Base-by-base conservation (phyloP, 2,888 invertebrate genomes). In the Drosophila austrosaltans region DNA sequence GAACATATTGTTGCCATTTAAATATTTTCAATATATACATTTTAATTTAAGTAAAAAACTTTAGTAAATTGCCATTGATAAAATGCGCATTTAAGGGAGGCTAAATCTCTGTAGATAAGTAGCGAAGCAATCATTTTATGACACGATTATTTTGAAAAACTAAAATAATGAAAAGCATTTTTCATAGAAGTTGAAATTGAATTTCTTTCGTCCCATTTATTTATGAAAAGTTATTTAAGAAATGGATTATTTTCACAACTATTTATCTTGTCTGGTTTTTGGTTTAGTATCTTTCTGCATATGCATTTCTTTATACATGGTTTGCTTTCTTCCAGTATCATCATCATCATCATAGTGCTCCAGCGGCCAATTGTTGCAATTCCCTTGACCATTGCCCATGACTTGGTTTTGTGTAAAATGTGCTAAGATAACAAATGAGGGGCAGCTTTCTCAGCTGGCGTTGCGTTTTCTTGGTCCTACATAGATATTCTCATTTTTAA, bases 401-500 rank as follows among this genome's bases (percentile, higher is more conserved):
- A 71, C 71, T 60, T 65, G 48, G 22, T 48, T 48, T 48, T 48
- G 48, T 48, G 4, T 48, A 16, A 25, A 48, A 48, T 48, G 48
- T 57, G 39, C 59, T 39, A 54, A 70, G 81, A 81, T 86, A 83
- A 82, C 86, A 88, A 86, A 88, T 88, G 81, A 82, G 75, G 62
- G 69, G 78, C 69, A 30, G 28, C 53, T 66, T 56, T 75, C 58
- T 60, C 57, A 12, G 57, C 61, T 39, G 22, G 22, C 57, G 20
- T 44, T 58, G 32, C 66, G 44, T 57, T 56, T 30, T 20, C 68
- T 69, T 53, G 62, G 62, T 66, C 63, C 63, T 63, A 75, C 70
- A 78, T 25, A 48, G 88, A 87, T 87, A 85, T 85, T 72, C 82
- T 72, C 80, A 80, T 86, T 86, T 83, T 83, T 83, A 83, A 83